phyloP scores from a whole-genome alignment of 2,797 vertebrate species.

The Micrastur ruficollis region DNA sequence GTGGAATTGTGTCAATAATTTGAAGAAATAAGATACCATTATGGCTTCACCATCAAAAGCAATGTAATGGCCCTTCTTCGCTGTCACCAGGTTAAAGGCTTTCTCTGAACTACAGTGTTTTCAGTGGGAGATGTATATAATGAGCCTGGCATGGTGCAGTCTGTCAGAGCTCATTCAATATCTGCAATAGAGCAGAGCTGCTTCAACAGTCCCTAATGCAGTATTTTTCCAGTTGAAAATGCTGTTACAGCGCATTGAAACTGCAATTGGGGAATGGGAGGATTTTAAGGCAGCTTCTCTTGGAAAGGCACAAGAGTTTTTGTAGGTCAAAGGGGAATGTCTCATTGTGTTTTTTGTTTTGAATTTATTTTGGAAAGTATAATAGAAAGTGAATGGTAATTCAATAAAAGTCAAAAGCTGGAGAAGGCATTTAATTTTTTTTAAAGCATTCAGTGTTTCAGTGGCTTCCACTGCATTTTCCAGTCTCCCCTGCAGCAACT shows the following conservation, averaged over 20 bases:
- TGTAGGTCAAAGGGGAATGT: not conserved
- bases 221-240: not conserved
- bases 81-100: constrained; percentile 11
- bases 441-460: not conserved
- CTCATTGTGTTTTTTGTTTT: not conserved
- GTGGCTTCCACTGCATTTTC: not conserved
- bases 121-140: not conserved
- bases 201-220: not conserved
- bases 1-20: not conserved
- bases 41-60: not conserved
- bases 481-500: not conserved
- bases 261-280: not conserved
- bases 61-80: not conserved
- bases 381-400: not conserved
- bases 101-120: not conserved
- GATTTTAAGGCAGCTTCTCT: not conserved
- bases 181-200: not conserved
- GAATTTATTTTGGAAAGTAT: not conserved
- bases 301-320: not conserved
- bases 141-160: not conserved
- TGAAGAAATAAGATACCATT: not conserved
- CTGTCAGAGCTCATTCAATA: not conserved
- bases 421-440: not conserved
- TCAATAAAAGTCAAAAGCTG: not conserved
- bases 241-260: not conserved